phyloP scores from a whole-genome alignment of 2,888 invertebrate genomes.

The Caenorhabditis sp. region DNA sequence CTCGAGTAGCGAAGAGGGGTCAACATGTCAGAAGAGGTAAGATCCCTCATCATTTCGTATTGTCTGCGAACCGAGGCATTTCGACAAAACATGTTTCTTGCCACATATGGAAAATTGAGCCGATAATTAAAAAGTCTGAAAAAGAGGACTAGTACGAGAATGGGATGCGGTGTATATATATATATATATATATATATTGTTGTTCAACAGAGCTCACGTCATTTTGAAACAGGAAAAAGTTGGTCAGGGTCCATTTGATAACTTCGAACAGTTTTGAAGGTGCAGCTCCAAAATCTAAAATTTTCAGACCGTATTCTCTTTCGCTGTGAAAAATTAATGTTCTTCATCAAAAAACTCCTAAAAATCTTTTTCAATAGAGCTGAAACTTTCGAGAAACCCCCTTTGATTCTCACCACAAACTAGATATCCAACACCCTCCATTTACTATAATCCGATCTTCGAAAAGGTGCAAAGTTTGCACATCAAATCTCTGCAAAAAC shows the following conservation, averaged over 20 bases:
- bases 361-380: too few relatives aligned
- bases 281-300: too few relatives aligned
- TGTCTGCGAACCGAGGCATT: too few relatives aligned
- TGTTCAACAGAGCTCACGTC: conserved; percentile 5
- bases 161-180: neutral
- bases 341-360: too few relatives aligned
- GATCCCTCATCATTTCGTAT: neutral
- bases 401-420: neutral
- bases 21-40: conserved; percentile 43
- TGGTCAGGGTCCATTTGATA: too few relatives aligned
- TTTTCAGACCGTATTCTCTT: too few relatives aligned
- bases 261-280: too few relatives aligned
- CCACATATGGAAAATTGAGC: conserved; percentile 14
- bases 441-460: neutral
- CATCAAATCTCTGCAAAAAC: neutral
- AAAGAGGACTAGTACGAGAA: neutral
- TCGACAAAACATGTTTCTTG: conserved; percentile 12
- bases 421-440: neutral
- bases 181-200: neutral
- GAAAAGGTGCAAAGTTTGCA: neutral
- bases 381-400: neutral
- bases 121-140: conserved; percentile 12
- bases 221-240: neutral
- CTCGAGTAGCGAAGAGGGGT: conserved; percentile 74
- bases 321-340: too few relatives aligned